Base-by-base conservation (phyloP, 2,888 invertebrate genomes). In the Drosophila nr. medialis region DNA sequence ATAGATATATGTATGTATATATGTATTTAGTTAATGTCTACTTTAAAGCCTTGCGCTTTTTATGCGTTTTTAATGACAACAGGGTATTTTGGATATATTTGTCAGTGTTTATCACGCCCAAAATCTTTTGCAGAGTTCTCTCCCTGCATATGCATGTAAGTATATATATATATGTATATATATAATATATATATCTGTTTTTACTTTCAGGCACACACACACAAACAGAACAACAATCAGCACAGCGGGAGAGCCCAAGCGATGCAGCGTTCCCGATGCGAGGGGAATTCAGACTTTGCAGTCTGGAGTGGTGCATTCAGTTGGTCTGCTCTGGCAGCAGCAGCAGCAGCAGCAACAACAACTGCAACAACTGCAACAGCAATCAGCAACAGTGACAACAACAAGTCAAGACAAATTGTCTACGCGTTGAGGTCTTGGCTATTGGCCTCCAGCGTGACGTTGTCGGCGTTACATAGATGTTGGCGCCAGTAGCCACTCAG, bases 351-450 rank as follows among this genome's bases (percentile, higher is more conserved):
- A 51, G 18, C 54, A 60, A 13, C 56, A 29, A 48, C 64, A 54
- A 0, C 49, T 53, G 0, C 54, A 54, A 11, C 59, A n/a, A 11
- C 36, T 30, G 5, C 59, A 51, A 38, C 62, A 64, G 11, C 40
- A 34, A 15, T 24, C 59, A 49, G 21, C 56, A 21, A 53, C 56
- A 49, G 32, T 67, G 15, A 40, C 48, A 49, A 29, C 63, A 62
- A 56, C 59, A 71, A 80, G 88, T 74, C 73, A 88, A 86, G 89
- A 86, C 86, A 86, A 86, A 86, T 86, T 86, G 89, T 86, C 86
- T 86, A 81, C 89, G 86, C 86, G 86, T 81, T 89, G 87, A 84
- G 84, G 84, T 86, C 86, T 86, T 86, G 86, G 89, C 84, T 84
- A 86, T 86, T 89, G 89, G 86, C 86, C 86, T 89, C 86, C 86